Evolutionary conservation across 2,888 invertebrate species (phyloP).

Genomic region (Stomorhina lunata): DNA sequence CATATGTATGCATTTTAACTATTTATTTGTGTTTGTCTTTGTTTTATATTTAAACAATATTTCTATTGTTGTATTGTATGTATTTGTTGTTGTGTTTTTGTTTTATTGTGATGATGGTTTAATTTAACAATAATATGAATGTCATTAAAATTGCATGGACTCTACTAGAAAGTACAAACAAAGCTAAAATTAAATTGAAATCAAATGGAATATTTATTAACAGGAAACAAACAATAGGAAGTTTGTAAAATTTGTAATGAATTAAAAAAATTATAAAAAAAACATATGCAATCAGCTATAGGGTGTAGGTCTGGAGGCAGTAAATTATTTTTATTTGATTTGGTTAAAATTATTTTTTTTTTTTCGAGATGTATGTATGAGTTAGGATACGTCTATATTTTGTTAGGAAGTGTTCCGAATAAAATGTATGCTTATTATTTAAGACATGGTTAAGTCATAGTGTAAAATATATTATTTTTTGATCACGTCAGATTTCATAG

Average conservation of each 20-base stretch:
- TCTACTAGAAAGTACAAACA: not conserved
- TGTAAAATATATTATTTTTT: too few relatives aligned
- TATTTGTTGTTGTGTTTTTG: not conserved
- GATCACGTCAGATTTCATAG: too few relatives aligned
- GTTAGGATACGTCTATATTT: too few relatives aligned
- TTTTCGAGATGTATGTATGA: too few relatives aligned
- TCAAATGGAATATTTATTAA: not conserved
- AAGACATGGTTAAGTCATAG: too few relatives aligned
- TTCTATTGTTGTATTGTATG: not conserved
- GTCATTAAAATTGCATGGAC: conserved; percentile 41
- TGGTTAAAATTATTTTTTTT: not conserved
- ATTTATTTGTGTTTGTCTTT: conserved; percentile 8
- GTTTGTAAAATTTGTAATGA: not conserved
- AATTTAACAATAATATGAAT: conserved; percentile 23
- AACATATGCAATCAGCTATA: not conserved
- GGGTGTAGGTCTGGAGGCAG: not conserved
- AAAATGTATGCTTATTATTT: too few relatives aligned
- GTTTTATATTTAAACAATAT: conserved; percentile 5
- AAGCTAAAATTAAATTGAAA: not conserved
- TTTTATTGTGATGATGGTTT: conserved; percentile 11
- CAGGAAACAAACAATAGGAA: not conserved
- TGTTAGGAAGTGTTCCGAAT: too few relatives aligned
- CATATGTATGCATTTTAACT: not conserved
- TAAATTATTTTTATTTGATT: not conserved
- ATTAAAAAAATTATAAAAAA: not conserved